Evolutionary conservation across 2,113 vertebrate species (phyloP).

Genomic region (Bubo scandiacus): DNA sequence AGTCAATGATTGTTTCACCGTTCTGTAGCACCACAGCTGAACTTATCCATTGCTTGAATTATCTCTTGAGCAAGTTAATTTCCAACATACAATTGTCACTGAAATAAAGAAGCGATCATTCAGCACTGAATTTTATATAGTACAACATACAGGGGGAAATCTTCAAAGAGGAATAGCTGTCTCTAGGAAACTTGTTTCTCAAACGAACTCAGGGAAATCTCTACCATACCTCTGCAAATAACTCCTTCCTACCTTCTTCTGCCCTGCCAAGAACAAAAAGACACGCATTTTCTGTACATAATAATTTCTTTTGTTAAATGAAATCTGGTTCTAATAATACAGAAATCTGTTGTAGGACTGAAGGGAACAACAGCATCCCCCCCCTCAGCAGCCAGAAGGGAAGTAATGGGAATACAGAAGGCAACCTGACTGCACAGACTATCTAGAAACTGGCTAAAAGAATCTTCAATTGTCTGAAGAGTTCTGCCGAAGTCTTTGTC

Average conservation of each 20-base stretch:
- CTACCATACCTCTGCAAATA: background rate
- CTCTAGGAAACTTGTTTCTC: background rate
- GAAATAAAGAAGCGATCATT: background rate
- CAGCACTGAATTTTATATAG: background rate
- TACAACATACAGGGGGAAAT: background rate
- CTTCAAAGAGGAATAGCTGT: background rate
- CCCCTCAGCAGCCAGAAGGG: background rate
- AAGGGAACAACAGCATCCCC: background rate
- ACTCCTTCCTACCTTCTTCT: background rate
- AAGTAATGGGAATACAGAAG: background rate
- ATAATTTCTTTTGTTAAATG: background rate
- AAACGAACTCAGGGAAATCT: background rate
- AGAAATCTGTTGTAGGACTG: background rate
- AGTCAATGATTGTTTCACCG: background rate
- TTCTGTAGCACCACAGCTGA: background rate
- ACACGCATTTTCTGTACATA: accelerated
- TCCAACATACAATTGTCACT: background rate
- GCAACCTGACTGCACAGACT: background rate
- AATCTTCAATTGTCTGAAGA: background rate
- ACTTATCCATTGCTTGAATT: background rate
- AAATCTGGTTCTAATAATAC: background rate
- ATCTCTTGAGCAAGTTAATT: background rate
- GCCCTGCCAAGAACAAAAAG: background rate
- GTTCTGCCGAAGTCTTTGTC: background rate
- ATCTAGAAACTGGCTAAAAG: background rate